Evolutionary conservation across 2,113 vertebrate species (phyloP).

Genomic region (Chelonoidis abingdonii): DNA sequence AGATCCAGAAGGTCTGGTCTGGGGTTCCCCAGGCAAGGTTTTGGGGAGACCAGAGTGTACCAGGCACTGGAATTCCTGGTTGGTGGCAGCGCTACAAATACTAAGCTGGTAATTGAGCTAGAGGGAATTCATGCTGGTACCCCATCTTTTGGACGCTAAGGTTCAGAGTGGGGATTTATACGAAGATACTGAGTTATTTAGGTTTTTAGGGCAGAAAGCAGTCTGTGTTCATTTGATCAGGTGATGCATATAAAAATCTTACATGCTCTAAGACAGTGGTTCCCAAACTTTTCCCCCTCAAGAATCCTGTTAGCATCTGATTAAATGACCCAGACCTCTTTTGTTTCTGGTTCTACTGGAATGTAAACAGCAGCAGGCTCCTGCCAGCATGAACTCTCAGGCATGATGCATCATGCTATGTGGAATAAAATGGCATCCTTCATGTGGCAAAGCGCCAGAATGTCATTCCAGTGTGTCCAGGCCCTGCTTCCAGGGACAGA

Average conservation of each 20-base stretch:
- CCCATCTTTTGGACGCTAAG: too few relatives aligned
- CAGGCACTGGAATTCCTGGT: too few relatives aligned
- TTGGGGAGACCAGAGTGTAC: too few relatives aligned
- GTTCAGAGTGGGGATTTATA: too few relatives aligned
- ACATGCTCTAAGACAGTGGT: background rate
- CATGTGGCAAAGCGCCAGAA: background rate
- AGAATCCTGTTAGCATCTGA: background rate
- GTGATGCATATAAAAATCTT: background rate
- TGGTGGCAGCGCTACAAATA: too few relatives aligned
- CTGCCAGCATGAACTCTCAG: background rate
- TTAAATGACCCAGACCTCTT: background rate
- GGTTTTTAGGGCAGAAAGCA: background rate
- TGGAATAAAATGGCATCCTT: background rate
- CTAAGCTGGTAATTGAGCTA: too few relatives aligned
- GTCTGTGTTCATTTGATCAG: background rate
- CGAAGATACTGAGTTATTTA: background rate
- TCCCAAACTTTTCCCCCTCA: background rate
- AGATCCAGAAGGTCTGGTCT: too few relatives aligned
- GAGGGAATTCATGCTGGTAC: too few relatives aligned
- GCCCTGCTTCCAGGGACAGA: background rate
- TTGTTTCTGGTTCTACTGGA: background rate
- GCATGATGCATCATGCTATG: background rate
- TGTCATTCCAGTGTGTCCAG: background rate
- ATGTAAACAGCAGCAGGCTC: background rate
- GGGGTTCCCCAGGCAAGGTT: too few relatives aligned